Base-by-base conservation (phyloP, 1,140 invertebrate species). In the Lysiphlebus fabarum region DNA sequence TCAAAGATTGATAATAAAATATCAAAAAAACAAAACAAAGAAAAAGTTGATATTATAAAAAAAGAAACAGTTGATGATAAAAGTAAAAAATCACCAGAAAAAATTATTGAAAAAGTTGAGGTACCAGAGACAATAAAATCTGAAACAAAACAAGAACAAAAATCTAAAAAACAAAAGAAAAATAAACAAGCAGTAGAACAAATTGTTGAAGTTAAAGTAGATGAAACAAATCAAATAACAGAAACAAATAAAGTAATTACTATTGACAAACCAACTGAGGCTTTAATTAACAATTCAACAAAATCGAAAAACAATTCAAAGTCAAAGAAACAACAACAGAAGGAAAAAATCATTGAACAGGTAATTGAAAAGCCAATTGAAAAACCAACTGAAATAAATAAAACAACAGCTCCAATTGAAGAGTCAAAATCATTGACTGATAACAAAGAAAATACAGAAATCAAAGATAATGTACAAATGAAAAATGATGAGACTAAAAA, bases 231-330 rank as follows among this genome's bases (percentile, higher is more conserved):
- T 8, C 37, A 7, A 34, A 40, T 34, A 51, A 45, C 56, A 42
- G 36, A 59, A 44, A 37, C 48, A 56, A 48, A 1, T 33, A 59
- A 59, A 34, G 40, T 26, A 5, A 36, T n/a, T 6, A 51, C 17
- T 26, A 26, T 26, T 26, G 17, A 26, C 2, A 26, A 26, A 26
- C 17, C 0, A 26, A 26, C 17, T 26, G 17, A 26, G 4, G 1
- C 2, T 26, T 26, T 26, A 26, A 26, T 4, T 26, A 4, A 26
- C 4, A 26, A 26, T 26, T 26, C 17, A 26, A 26, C 17, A 26
- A 26, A 26, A 1, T 1, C 17, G 4, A 26, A 26, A 26, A 26
- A 26, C 4, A 26, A 26, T 26, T 26, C 17, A 26, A 26, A 26
- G 17, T 26, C 17, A 26, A 26, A 26, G 17, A 26, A 26, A 26